A percentile compares a stretch with the other conserved stretches of the same genome.
Evolutionary conservation across 2,797 vertebrate genomes (phyloP).

Genomic region (Cirrhinus mrigala): DNA sequence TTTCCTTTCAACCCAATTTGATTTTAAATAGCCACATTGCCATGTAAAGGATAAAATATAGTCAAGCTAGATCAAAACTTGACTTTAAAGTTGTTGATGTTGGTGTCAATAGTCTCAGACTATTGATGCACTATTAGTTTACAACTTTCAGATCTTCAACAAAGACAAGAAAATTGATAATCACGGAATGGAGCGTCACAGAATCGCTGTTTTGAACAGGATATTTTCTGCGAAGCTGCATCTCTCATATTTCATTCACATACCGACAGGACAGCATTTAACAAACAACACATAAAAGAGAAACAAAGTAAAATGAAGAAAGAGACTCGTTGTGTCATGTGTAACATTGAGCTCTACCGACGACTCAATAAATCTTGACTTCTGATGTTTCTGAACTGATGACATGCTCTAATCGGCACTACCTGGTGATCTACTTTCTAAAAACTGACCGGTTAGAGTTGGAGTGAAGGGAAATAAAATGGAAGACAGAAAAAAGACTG

Average conservation of each 20-base stretch:
- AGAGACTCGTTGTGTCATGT: constrained; percentile 62
- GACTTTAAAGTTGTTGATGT: constrained; percentile 57
- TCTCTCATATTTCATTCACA: constrained; percentile 66
- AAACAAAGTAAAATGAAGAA: constrained; percentile 51
- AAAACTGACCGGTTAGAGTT: constrained; percentile 62
- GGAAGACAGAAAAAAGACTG: constrained; percentile 64
- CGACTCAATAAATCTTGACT: constrained; percentile 57
- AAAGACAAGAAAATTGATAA: constrained; percentile 59
- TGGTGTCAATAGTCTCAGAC: constrained; percentile 4
- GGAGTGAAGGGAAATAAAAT: constrained; percentile 61
- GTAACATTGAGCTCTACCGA: constrained; percentile 58
- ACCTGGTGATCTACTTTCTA: constrained; percentile 54
- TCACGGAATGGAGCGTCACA: constrained; percentile 69
- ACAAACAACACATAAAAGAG: constrained; percentile 64
- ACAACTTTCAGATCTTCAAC: constrained; percentile 65
- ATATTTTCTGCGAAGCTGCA: constrained; percentile 73
- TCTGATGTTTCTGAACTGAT: constrained; percentile 63
- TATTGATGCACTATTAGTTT: constrained; percentile 54
- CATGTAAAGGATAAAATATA: constrained; percentile 59
- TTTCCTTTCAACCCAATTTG: constrained; percentile 68
- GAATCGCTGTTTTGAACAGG: constrained; percentile 53
- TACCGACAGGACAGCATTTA: constrained; percentile 58
- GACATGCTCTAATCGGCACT: constrained; percentile 63
- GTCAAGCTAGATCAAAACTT: constrained; percentile 59
- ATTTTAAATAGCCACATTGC: constrained; percentile 64